Percentiles rank a stretch among this genome's conserved stretches.
phyloP scores from a whole-genome alignment of 2,797 vertebrate genomes.

The Sitta carolinensis region DNA sequence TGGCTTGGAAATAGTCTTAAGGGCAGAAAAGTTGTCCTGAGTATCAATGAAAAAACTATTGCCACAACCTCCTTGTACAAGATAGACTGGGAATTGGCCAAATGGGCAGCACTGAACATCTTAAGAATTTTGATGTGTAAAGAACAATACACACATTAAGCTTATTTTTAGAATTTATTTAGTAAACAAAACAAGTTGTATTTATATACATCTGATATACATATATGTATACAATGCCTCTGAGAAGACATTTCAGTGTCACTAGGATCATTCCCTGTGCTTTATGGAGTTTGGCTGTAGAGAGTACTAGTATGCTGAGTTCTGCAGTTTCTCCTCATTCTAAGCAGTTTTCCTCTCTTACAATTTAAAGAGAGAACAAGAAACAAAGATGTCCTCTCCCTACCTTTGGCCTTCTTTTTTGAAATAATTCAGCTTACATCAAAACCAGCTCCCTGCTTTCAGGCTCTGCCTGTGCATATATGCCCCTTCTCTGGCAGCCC shows the following conservation, averaged over 20 bases:
- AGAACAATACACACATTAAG: background rate
- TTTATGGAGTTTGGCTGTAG: background rate
- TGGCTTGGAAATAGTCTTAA: background rate
- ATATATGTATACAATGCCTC: background rate
- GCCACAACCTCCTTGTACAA: background rate
- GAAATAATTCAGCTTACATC: background rate
- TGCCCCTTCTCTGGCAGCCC: background rate
- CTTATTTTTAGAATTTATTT: background rate
- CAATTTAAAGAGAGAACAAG: background rate
- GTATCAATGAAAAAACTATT: background rate
- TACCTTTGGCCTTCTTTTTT: background rate
- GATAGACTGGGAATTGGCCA: background rate
- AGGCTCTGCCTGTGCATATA: background rate
- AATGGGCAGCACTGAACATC: accelerated
- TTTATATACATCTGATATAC: background rate
- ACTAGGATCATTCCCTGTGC: background rate
- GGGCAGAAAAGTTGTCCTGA: background rate
- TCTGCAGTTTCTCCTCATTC: background rate
- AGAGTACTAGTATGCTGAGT: background rate
- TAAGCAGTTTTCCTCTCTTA: background rate
- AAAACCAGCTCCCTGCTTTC: background rate
- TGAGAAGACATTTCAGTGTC: background rate
- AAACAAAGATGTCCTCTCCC: background rate
- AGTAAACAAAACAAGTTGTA: background rate
- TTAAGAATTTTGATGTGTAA: background rate